Conservation (phyloP, 2,888 invertebrate species). For the Lasioglossum calceatum region DNA sequence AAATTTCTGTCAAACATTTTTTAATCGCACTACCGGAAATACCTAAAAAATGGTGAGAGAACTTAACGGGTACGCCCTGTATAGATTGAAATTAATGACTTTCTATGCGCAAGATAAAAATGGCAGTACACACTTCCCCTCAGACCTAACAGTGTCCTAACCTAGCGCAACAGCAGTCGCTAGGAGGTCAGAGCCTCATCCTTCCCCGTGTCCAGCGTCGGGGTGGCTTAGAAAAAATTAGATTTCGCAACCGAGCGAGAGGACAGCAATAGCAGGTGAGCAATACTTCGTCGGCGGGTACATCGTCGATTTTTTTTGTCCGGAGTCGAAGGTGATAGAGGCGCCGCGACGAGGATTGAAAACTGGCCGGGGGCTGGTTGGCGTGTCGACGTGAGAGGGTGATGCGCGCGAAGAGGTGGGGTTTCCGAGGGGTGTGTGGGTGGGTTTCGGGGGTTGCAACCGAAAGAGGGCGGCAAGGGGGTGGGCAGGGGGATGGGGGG, state of each 20-base stretch:
- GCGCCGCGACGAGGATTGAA: constrained; percentile 40
- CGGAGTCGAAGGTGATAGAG: constrained; percentile 49
- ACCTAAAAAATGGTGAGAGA: too few species aligned
- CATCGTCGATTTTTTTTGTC: constrained; percentile 37
- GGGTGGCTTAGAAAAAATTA: not conserved
- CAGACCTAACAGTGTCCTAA: too few species aligned
- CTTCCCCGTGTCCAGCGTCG: not conserved
- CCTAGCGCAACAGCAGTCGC: not conserved
- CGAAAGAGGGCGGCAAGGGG: not conserved
- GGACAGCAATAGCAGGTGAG: constrained; percentile 9
- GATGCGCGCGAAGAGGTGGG: constrained; percentile 14
- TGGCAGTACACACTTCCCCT: too few species aligned
- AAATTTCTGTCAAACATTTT: too few species aligned
- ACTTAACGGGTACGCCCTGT: too few species aligned
- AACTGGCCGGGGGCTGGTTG: constrained; percentile 33
- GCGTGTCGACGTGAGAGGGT: constrained; percentile 47
- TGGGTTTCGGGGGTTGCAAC: not conserved
- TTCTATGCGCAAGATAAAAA: too few species aligned
- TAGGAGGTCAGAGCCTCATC: not conserved
- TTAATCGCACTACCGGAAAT: too few species aligned
- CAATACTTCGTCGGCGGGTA: constrained; percentile 21
- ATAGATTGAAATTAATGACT: too few species aligned
- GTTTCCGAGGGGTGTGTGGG: constrained; percentile 16
- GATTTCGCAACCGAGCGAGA: not conserved
- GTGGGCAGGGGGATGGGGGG: constrained; percentile 39